Evolutionary conservation across 2,113 vertebrate genomes (phyloP), one percentile per base, ranked within the genome.

Genomic region (Electrona antarctica): DNA sequence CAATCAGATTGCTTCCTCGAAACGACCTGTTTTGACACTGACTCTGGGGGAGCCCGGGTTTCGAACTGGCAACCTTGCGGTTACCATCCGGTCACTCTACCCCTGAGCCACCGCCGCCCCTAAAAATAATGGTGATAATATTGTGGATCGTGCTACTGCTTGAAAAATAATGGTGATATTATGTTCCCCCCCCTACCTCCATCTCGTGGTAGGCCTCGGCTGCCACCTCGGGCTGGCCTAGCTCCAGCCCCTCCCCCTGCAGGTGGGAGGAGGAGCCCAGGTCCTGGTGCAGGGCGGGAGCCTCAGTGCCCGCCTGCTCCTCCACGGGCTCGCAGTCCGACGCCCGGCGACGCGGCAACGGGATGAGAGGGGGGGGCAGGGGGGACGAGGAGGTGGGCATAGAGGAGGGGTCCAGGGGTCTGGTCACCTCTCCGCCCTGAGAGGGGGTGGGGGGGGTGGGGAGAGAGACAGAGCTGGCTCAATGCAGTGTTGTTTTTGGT

Each of bases 301-400:
- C 93, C 21, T 79, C 94, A 29, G 64, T 84, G 1, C 91, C 93
- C 45, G 87, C 91, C 81, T 94, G 92, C 71, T 93, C 93, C 49
- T 92, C 92, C 0, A 85, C 89, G 0, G 88, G 88, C 55, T 90
- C 85, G 64, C 82, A 91, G 82, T 93, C 93, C 0, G 79, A 78
- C 55, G 67, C 74, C 47, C 82, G 85, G 2, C 87, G 85, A 81
- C 73, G 87, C 0, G 93, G 94, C 0, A 95, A 91, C 4, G 96
- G 96, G 74, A 95, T 94, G 69, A 97, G 92, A 52, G 96, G 96
- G 0, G 94, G 91, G 0, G 95, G 95, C 64, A 97, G 92, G 47
- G 84, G 1, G 7, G 79, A 65, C 0, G 67, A 62, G 3, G 88
- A 79, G 0, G 88, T 82, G 4, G 74, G 77, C 7, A 90, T 49